A percentile compares a stretch with the other conserved stretches of the same genome.
Evolutionary conservation across 1,140 invertebrate genomes (phyloP).

Genomic region (Hylaeus volcanicus): DNA sequence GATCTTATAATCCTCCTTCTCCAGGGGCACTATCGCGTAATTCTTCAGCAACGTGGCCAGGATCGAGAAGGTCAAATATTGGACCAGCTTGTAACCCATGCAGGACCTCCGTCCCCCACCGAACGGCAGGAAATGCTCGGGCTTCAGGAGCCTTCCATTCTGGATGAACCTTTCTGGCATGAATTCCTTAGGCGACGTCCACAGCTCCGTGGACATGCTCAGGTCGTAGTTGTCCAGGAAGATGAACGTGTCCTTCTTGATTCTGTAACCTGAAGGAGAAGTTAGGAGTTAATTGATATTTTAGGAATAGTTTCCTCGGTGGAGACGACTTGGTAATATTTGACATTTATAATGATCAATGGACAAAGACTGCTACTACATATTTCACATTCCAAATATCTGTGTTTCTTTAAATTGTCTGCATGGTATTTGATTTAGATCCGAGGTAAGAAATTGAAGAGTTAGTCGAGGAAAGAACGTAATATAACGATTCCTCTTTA

Average conservation of each 20-base stretch:
- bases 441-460: too few relatives aligned
- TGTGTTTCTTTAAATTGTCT: too few relatives aligned
- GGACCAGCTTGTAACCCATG: conserved; percentile 92
- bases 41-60: conserved; percentile 88
- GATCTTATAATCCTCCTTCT: conserved; percentile 79
- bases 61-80: conserved; percentile 87
- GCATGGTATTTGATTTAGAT: too few relatives aligned
- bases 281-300: too few relatives aligned
- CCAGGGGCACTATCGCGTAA: conserved; percentile 84
- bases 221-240: conserved; percentile 94
- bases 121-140: conserved; percentile 91
- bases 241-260: conserved; percentile 90
- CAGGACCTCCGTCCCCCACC: conserved; percentile 93
- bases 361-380: too few relatives aligned
- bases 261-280: conserved; percentile 81
- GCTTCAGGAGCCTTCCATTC: conserved; percentile 81
- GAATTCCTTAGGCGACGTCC: conserved; percentile 81
- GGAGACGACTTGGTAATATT: too few relatives aligned
- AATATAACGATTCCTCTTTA: too few relatives aligned
- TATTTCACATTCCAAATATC: too few relatives aligned
- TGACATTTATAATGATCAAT: too few relatives aligned
- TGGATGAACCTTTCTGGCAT: conserved; percentile 87
- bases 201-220: conserved; percentile 88
- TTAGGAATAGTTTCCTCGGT: too few relatives aligned
- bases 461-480: too few relatives aligned